Base-by-base conservation (phyloP, 2,888 invertebrate species). In the Polyploca ridens region DNA sequence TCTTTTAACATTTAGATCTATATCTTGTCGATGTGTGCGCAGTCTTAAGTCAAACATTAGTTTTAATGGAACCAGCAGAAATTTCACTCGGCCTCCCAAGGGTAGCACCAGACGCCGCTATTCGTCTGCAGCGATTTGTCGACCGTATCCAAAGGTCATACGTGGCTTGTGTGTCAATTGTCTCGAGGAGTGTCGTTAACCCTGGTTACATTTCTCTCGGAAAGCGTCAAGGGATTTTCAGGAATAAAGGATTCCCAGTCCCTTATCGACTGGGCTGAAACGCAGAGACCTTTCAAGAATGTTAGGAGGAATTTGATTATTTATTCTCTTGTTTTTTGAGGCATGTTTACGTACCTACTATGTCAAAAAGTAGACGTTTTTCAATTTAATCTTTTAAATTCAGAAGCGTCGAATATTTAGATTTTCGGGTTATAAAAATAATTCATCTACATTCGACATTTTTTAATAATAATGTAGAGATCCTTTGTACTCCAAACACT, bases 81-180 rank as follows among this genome's bases (percentile, higher is more conserved):
- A 44, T 13, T 49, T 49, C 54, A 54, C 54, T 19, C 19, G 19
- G 10, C 10, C 10, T 54, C 54, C 54, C 16, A 19, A 10, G 19
- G 19, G 19, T 14, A 27, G 27, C 27, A 16, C n/a, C 54, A 54
- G 54, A 19, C 46, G 6, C 19, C n/a, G 19, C 19, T 16, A 19
- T 54, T n/a, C 7, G 19, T 19, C 54, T 16, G 54, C 54, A 54
- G 54, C 54, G 54, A 54, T 54, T 54, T 54, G 54, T 54, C 54
- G 59, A 59, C 64, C 62, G 44, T 68, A 62, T 14, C 16, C 57
- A 64, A 74, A 75, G 72, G 72, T 72, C 66, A 67, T 63, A 65
- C 66, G 69, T 74, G 69, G 33, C 38, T 54, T 66, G 63, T 68
- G 63, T 64, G 67, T 63, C 69, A 71, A 74, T 73, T 69, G 63